Conservation (phyloP, 2,797 vertebrate species). For the Takifugu rubripes region DNA sequence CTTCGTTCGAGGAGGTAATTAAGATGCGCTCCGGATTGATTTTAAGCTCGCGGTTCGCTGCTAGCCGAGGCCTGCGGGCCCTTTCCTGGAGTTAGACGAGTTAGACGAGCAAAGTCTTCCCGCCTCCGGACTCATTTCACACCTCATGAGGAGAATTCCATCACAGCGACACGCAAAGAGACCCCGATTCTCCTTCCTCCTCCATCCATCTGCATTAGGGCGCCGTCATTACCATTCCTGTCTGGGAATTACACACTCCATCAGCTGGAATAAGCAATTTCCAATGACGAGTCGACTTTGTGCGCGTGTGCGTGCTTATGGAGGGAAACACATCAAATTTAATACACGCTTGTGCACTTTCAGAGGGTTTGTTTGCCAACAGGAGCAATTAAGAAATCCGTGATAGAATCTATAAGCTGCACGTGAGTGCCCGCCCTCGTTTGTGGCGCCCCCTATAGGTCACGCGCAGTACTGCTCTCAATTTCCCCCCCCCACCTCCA, state of each 20-base stretch:
- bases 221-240: slow-evolving; percentile 71
- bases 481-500: too few species aligned
- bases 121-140: slow-evolving; percentile 55
- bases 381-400: too few species aligned
- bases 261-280: slow-evolving; percentile 69
- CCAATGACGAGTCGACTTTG: slow-evolving; percentile 39
- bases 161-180: slow-evolving; percentile 66
- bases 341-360: slow-evolving; percentile 8
- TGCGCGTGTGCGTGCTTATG: slow-evolving; percentile 35
- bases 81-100: slow-evolving; percentile 35
- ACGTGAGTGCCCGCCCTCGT: background rate
- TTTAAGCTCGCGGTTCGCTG: slow-evolving; percentile 30
- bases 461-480: slow-evolving; percentile 3
- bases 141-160: slow-evolving; percentile 46
- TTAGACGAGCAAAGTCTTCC: slow-evolving; percentile 39
- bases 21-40: slow-evolving; percentile 45
- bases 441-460: slow-evolving; percentile 14
- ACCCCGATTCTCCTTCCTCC: slow-evolving; percentile 61
- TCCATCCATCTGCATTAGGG: slow-evolving; percentile 73
- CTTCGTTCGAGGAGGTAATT: slow-evolving; percentile 28
- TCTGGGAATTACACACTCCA: slow-evolving; percentile 68
- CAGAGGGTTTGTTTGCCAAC: too few species aligned
- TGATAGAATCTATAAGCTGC: too few species aligned
- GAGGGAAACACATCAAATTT: slow-evolving; percentile 9
- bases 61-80: slow-evolving; percentile 37